Base-by-base conservation (phyloP, 2,113 vertebrate genomes). In the Glaucomys volans region DNA sequence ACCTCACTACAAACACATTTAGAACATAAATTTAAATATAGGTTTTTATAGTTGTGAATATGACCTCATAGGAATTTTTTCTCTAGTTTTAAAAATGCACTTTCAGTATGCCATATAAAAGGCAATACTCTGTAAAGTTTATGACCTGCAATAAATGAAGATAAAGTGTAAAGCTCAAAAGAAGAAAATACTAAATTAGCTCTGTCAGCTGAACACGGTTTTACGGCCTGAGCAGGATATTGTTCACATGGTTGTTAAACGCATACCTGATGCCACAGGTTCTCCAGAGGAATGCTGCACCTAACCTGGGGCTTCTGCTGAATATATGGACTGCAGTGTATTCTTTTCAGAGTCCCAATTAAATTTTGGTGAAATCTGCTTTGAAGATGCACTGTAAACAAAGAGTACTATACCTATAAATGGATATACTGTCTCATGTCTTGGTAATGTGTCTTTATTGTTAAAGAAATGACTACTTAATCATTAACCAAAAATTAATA, bases 1-100 rank as follows among this genome's bases (percentile, higher is more conserved):
- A n/a, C 47, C 69, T 88, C 74, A 50, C 42, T 72, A 57, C 54
- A 93, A 37, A 94, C 20, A 35, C 10, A 52, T 17, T 64, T 40
- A 87, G 40, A 71, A 91, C 47, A 54, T 52, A 82, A 83, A 88
- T 87, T 84, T 90, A 83, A 91, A 90, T 66, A 75, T 24, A 11
- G 87, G 44, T 35, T 90, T 90, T 64, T 87, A 91, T 30, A 95
- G 54, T 71, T 93, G 90, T 35, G 54, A 89, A 96, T 92, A 84
- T 85, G 50, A 90, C 42, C 59, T 90, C 40, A 59, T 44, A 72
- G 32, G 57, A 54, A 47, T 74, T 82, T 91, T 87, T 54, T 40
- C 90, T 66, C n/a, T 91, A 79, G 80, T 40, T 80, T 94, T 80
- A 96, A 76, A 92, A 90, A 75, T 66, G 16, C 13, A 90, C 40